Percentiles rank a stretch among this genome's conserved stretches.
Conservation (phyloP, 2,113 vertebrate genomes). For the Chrysemys picta region DNA sequence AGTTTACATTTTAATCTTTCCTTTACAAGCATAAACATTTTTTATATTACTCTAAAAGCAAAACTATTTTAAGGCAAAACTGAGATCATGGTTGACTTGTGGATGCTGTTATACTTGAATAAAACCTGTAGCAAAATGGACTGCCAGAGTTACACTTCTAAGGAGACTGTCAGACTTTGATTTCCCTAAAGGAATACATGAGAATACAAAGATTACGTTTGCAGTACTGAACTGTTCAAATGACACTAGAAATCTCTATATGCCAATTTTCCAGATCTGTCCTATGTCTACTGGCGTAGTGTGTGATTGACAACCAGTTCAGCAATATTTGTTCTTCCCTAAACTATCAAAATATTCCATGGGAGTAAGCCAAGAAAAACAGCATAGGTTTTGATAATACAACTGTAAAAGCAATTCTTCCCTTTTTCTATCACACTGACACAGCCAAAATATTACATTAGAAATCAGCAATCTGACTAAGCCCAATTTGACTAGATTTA, state of each 20-base stretch:
- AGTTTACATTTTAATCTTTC: background rate
- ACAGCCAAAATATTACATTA: background rate
- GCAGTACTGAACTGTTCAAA: background rate
- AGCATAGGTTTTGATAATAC: background rate
- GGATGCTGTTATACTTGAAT: background rate
- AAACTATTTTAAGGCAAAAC: background rate
- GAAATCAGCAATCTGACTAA: background rate
- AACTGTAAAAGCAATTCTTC: background rate
- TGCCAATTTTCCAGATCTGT: background rate
- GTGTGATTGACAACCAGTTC: background rate
- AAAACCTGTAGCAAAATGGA: background rate
- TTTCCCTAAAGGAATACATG: background rate
- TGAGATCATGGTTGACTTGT: background rate
- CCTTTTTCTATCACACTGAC: background rate
- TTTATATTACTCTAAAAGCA: background rate
- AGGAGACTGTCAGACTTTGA: background rate
- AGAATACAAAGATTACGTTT: background rate
- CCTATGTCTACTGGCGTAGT: background rate
- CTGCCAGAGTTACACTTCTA: background rate
- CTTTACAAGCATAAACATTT: background rate
- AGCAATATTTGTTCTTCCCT: background rate
- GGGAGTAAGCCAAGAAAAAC: background rate
- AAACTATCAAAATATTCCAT: background rate
- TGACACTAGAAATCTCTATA: background rate
- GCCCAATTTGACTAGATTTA: background rate